Conservation (phyloP, 2,888 invertebrate genomes). For the Tipula helvola region DNA sequence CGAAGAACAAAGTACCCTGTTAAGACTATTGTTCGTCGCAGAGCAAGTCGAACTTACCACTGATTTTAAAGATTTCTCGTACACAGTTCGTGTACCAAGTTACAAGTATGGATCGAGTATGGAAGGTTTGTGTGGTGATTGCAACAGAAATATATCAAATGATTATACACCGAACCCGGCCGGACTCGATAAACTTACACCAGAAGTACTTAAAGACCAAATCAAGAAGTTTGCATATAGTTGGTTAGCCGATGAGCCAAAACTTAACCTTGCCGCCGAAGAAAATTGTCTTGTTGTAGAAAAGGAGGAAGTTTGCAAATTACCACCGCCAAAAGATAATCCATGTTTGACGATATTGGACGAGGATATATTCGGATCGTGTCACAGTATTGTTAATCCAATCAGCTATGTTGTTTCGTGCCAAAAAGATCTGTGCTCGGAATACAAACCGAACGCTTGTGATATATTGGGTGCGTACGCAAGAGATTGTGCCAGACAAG, state of each 20-base stretch:
- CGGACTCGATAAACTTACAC: slow-evolving; percentile 19
- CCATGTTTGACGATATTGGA: slow-evolving; percentile 54
- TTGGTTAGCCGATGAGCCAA: slow-evolving; percentile 42
- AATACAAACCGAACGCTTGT: slow-evolving; percentile 40
- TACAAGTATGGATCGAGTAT: slow-evolving; percentile 55
- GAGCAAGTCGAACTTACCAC: slow-evolving; percentile 55
- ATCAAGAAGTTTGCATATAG: slow-evolving; percentile 38
- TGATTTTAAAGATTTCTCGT: slow-evolving; percentile 38
- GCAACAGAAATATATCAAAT: slow-evolving; percentile 45
- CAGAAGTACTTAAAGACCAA: slow-evolving; percentile 11
- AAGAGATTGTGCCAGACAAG: slow-evolving; percentile 52
- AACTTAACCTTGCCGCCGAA: slow-evolving; percentile 38
- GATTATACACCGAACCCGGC: slow-evolving; percentile 44
- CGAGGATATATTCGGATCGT: slow-evolving; percentile 42
- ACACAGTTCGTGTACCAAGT: slow-evolving; percentile 54
- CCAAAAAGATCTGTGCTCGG: slow-evolving; percentile 50
- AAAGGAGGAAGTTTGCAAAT: slow-evolving; percentile 38
- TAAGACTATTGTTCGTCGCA: slow-evolving; percentile 49
- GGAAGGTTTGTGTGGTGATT: slow-evolving; percentile 72
- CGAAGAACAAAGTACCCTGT: slow-evolving; percentile 45
- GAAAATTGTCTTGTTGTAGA: slow-evolving; percentile 36
- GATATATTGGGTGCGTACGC: slow-evolving; percentile 57
- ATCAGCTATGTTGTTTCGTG: slow-evolving; percentile 54
- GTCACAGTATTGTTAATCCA: slow-evolving; percentile 61
- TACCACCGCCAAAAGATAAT: slow-evolving; percentile 47